Conservation (phyloP, 2,888 invertebrate genomes). For the Erebia epiphron region DNA sequence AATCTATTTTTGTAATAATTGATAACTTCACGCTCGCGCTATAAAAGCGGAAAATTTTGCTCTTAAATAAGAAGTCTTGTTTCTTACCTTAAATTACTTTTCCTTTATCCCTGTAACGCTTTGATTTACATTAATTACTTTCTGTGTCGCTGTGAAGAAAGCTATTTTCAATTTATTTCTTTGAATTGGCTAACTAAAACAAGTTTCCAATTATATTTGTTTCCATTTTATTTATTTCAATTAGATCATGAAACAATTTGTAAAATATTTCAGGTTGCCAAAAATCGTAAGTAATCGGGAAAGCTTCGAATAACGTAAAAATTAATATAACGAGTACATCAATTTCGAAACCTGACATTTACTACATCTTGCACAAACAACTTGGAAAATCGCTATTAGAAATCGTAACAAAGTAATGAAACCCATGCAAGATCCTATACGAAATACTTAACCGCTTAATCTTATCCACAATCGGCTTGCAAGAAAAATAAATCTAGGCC, state of each 20-base stretch:
- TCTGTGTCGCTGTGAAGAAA: neutral
- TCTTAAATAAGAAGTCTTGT: neutral
- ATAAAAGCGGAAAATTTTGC: neutral
- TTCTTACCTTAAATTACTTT: neutral
- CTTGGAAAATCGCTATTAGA: too few relatives aligned
- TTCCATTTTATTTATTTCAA: neutral
- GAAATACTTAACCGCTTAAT: too few relatives aligned
- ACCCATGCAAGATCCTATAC: too few relatives aligned
- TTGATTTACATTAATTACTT: neutral
- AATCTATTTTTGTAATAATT: neutral
- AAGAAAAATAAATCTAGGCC: too few relatives aligned
- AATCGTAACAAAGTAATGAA: too few relatives aligned
- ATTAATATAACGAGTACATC: too few relatives aligned
- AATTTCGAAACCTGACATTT: too few relatives aligned
- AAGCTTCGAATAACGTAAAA: too few relatives aligned
- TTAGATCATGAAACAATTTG: neutral
- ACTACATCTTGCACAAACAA: too few relatives aligned
- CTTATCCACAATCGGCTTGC: too few relatives aligned
- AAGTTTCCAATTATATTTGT: neutral
- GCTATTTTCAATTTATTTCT: neutral
- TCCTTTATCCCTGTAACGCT: conserved; percentile 3
- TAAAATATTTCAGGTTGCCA: neutral
- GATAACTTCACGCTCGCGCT: neutral
- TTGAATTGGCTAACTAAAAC: neutral
- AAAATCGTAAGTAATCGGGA: too few relatives aligned